Evolutionary conservation across 2,797 vertebrate genomes (phyloP).

Genomic region (Xiphophorus birchmanni): DNA sequence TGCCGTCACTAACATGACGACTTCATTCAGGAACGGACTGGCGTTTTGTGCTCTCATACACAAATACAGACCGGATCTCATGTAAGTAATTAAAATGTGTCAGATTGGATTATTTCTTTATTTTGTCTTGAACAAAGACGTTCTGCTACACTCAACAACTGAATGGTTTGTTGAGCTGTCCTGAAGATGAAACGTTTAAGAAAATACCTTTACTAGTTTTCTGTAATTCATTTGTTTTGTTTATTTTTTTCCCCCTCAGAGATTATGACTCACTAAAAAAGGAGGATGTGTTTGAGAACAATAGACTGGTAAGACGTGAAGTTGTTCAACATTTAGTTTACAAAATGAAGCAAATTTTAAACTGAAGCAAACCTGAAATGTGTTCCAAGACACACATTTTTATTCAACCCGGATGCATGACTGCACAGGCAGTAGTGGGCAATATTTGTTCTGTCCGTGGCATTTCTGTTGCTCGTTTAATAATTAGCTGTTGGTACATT

Average conservation of each 20-base stretch:
- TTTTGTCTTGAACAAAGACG: background rate
- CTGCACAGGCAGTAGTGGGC: background rate
- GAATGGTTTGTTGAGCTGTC: background rate
- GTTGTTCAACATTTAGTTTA: conserved; percentile 26
- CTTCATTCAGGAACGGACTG: conserved; percentile 93
- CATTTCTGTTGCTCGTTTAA: conserved; percentile 24
- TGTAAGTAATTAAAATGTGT: conserved; percentile 82
- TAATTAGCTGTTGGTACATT: conserved; percentile 22
- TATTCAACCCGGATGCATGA: conserved; percentile 18
- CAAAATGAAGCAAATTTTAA: conserved; percentile 9
- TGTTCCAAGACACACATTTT: conserved; percentile 10
- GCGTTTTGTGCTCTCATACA: conserved; percentile 97
- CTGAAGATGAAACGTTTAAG: background rate
- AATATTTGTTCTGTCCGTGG: conserved; percentile 15
- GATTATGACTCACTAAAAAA: conserved; percentile 89
- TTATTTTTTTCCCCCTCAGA: conserved; percentile 79
- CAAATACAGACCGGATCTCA: conserved; percentile 92
- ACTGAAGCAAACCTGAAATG: conserved; percentile 17
- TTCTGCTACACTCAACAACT: background rate
- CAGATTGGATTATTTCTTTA: background rate
- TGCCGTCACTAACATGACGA: conserved; percentile 93
- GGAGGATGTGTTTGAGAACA: conserved; percentile 95
- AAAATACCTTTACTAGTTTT: background rate
- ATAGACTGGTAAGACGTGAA: conserved; percentile 88
- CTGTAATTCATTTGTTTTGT: background rate